These are phyloP conservation scores for Apostichopus californicus DNA, from an alignment of 35 echinoderm and acorn worm species.

Conservation along the genomic window DNA sequence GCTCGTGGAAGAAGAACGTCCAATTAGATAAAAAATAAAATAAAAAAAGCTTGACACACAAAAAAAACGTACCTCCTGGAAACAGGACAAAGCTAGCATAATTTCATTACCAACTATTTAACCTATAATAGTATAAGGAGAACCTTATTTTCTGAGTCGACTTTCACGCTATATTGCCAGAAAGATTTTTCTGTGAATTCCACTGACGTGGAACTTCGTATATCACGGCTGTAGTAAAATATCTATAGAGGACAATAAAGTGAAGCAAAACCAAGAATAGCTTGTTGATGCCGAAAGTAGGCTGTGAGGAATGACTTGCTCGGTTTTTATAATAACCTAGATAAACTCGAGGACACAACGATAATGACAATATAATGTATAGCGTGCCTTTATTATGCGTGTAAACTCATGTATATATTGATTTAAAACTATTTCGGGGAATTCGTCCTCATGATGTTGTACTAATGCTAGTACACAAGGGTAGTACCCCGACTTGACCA, in stretches of 20 bases:
- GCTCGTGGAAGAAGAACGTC: neutral
- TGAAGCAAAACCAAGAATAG: neutral
- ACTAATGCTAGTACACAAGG: too few relatives aligned
- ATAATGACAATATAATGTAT: too few relatives aligned
- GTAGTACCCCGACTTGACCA: too few relatives aligned
- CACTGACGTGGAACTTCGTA: neutral
- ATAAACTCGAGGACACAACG: too few relatives aligned
- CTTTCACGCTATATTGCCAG: too few relatives aligned
- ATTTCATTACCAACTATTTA: neutral
- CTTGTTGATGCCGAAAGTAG: neutral
- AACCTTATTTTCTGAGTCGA: neutral
- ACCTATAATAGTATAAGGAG: neutral
- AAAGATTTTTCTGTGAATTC: neutral
- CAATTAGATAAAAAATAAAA: too few relatives aligned
- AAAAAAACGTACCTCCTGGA: neutral
- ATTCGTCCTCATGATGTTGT: too few relatives aligned
- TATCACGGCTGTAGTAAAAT: neutral
- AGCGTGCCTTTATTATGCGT: too few relatives aligned
- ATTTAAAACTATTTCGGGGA: too few relatives aligned
- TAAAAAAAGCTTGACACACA: neutral
- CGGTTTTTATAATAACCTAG: neutral
- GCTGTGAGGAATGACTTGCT: neutral
- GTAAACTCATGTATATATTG: too few relatives aligned
- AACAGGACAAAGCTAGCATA: neutral
- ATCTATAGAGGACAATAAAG: neutral